A percentile compares a stretch with the other conserved stretches of the same genome.
Conservation (phyloP, 2,888 invertebrate species). For the Cylloceria caligata region DNA sequence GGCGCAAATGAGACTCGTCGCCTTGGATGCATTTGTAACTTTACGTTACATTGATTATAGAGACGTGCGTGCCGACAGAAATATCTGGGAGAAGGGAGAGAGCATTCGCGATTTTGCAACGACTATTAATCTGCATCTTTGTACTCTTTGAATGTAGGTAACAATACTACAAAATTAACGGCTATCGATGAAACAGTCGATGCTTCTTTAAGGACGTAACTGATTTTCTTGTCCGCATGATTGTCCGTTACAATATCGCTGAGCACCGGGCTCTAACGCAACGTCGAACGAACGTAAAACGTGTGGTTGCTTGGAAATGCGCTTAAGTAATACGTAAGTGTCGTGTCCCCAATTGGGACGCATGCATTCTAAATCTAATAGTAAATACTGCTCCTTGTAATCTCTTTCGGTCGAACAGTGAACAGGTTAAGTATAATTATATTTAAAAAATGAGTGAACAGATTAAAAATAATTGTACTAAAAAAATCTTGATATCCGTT, state of each 20-base stretch:
- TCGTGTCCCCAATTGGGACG: neutral
- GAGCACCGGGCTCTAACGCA: neutral
- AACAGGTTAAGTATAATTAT: neutral
- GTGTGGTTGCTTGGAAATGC: slow-evolving; percentile 21
- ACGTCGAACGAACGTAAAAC: slow-evolving; percentile 38
- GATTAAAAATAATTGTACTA: no score
- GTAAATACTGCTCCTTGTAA: no score
- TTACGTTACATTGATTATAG: slow-evolving; percentile 69
- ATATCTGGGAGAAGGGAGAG: neutral
- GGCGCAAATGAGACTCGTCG: slow-evolving; percentile 22
- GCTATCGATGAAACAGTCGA: slow-evolving; percentile 50
- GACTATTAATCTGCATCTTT: slow-evolving; percentile 65
- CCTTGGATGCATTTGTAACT: slow-evolving; percentile 56
- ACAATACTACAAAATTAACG: slow-evolving; percentile 64
- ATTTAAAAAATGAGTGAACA: no score
- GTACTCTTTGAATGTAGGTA: slow-evolving; percentile 42
- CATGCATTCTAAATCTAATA: neutral
- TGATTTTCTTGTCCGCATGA: slow-evolving; percentile 55
- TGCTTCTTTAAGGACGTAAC: slow-evolving; percentile 55
- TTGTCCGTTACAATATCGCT: slow-evolving; percentile 53
- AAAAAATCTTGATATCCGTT: neutral
- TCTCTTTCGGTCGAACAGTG: no score
- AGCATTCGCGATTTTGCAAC: slow-evolving; percentile 32
- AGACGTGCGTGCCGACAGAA: slow-evolving; percentile 54
- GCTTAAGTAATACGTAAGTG: neutral